A percentile compares a stretch with the other conserved stretches of the same genome.
Conservation (phyloP, 2,888 invertebrate species). For the Axea sp. region DNA sequence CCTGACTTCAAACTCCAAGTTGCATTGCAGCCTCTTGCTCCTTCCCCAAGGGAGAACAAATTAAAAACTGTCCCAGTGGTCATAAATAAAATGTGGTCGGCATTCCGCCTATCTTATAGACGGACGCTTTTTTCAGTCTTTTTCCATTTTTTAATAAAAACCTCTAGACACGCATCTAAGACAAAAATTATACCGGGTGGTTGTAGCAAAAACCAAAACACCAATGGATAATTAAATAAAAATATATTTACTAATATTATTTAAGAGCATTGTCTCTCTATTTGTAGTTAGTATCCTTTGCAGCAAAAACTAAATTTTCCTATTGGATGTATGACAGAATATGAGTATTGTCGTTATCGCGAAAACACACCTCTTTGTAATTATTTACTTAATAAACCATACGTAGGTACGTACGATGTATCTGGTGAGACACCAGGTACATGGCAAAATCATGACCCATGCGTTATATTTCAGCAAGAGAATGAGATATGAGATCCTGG, state of each 20-base stretch:
- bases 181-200: constrained; percentile 74
- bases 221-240: constrained; percentile 28
- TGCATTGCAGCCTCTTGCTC: constrained; percentile 60
- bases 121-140: constrained; percentile 52
- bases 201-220: constrained; percentile 20
- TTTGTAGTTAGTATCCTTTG: too few species aligned
- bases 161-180: constrained; percentile 76
- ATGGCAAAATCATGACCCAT: constrained; percentile 65
- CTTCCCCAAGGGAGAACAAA: constrained; percentile 76
- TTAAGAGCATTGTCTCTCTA: too few species aligned
- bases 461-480: constrained; percentile 72
- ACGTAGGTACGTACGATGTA: too few species aligned
- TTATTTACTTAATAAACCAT: constrained; percentile 23
- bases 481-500: constrained; percentile 77
- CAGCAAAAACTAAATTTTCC: too few species aligned
- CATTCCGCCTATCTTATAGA: constrained; percentile 76
- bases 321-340: too few species aligned
- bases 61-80: constrained; percentile 79
- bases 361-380: constrained; percentile 6
- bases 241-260: too few species aligned
- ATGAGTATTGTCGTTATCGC: constrained; percentile 17
- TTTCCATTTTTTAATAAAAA: constrained; percentile 69
- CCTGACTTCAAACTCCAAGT: constrained; percentile 52
- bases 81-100: constrained; percentile 78
- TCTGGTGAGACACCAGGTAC: constrained; percentile 73